Base-by-base conservation (phyloP, 2,113 vertebrate species). In the Austrofundulus limnaeus region DNA sequence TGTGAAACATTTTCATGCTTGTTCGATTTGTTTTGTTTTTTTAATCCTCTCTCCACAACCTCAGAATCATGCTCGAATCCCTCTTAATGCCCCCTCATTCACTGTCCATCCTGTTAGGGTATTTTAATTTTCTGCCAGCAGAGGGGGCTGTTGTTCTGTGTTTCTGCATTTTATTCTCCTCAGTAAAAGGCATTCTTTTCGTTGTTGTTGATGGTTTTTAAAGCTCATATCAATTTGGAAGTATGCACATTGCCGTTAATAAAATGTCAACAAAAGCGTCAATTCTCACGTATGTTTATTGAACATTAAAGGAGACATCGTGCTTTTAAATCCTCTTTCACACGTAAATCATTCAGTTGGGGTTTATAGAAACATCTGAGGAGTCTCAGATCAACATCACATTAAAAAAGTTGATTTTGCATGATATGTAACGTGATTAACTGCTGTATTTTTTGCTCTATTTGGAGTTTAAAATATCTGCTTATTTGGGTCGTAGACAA, bases 181-280 rank as follows among this genome's bases (percentile, higher is more conserved):
- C 81, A 78, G 64, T 82, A 76, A 68, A 72, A 78, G 82, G 77
- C 75, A 72, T 85, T 84, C 28, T 65, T 79, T 41, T 41, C 24
- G 19, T 50, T 31, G 8, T 54, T 38, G 75, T 75, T 17, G 73
- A 79, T 83, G 82, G 54, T 82, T 89, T 86, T 88, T 80, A 83
- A 86, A 84, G 76, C 80, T 90, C 83, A 89, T 89, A 88, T 89
- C 90, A 84, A 47, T 68, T 86, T 89, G 80, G 78, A 89, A 81
- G 85, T 87, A 83, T 89, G 85, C 87, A 89, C 89, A 90, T 84
- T 86, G 84, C 83, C 90, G 89, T 92, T 86, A 85, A 88, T 89
- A 90, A 90, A 89, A 86, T 61, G 54, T 77, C 73, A 80, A 82
- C 59, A 81, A 82, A 83, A 53, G 28, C 39, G 53, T 37, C 19